phyloP scores from a whole-genome alignment of 2,797 vertebrate species.

The Schizopygopsis pylzovi region DNA sequence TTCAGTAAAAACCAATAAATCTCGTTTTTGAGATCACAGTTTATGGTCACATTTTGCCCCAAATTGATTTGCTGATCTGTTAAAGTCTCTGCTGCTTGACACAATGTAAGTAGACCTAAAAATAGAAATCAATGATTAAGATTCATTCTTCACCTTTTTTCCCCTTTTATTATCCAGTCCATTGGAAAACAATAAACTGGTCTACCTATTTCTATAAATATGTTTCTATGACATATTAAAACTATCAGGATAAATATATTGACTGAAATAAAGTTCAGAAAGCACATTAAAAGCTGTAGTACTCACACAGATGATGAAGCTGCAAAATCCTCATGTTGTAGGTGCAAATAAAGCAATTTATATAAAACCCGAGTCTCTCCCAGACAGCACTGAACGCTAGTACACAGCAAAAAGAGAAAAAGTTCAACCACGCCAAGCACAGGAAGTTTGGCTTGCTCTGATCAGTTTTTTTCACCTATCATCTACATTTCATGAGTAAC shows the following conservation, averaged over 20 bases:
- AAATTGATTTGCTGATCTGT: neutral
- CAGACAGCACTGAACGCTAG: neutral
- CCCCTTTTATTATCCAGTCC: too few species aligned
- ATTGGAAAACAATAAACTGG: too few species aligned
- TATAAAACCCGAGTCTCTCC: neutral
- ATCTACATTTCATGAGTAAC: neutral
- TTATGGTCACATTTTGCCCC: constrained; percentile 12
- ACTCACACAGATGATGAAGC: neutral
- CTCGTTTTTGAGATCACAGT: neutral
- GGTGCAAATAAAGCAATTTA: neutral
- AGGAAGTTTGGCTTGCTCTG: neutral
- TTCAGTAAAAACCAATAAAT: neutral
- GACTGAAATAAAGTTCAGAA: neutral
- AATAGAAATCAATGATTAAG: too few species aligned
- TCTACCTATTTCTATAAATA: too few species aligned
- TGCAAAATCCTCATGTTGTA: neutral
- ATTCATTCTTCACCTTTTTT: too few species aligned
- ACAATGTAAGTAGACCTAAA: constrained; percentile 6
- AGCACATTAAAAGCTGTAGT: neutral
- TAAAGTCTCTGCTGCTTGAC: neutral
- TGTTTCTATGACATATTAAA: too few species aligned
- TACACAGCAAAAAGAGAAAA: neutral
- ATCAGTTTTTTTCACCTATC: neutral
- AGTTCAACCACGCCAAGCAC: neutral
- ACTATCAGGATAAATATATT: neutral